Percentiles rank a stretch among this genome's conserved stretches.
Conservation (phyloP, 2,888 invertebrate species). For the Mesorhabditis sp. region DNA sequence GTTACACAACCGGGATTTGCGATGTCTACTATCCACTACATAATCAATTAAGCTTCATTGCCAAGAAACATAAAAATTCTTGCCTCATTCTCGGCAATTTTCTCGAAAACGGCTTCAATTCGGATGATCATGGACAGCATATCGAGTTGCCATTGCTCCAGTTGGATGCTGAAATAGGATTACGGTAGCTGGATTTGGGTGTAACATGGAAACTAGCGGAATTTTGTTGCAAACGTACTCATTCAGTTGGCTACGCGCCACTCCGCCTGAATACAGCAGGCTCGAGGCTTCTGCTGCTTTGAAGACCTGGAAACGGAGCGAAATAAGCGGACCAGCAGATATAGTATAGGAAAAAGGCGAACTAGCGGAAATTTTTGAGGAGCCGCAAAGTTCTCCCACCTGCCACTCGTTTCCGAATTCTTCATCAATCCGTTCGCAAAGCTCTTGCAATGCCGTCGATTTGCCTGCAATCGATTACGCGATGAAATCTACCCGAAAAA, state of each 20-base stretch:
- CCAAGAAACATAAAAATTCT: not conserved
- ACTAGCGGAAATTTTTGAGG: not conserved
- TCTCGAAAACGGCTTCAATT: slow-evolving; percentile 4
- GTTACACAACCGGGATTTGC: too few species aligned
- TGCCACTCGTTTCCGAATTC: not conserved
- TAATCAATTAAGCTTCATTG: not conserved
- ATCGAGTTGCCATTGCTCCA: slow-evolving; percentile 4
- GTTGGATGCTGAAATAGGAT: not conserved
- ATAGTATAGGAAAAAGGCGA: not conserved
- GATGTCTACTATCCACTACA: too few species aligned
- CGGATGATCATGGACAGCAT: not conserved
- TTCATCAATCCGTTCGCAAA: not conserved
- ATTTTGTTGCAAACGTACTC: not conserved
- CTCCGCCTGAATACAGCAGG: not conserved
- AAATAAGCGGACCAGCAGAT: not conserved
- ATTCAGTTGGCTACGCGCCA: not conserved
- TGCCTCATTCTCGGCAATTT: not conserved
- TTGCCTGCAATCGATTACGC: not conserved
- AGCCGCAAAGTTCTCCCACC: not conserved
- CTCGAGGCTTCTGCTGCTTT: not conserved
- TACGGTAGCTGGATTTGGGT: too few species aligned
- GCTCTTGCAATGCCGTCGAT: not conserved
- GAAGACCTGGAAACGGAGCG: not conserved
- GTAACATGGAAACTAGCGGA: too few species aligned
- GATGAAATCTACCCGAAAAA: not conserved